A percentile compares a stretch with the other conserved stretches of the same genome.
phyloP scores from a whole-genome alignment of 2,888 invertebrate genomes.

The Zygothrica quintamaculata region DNA sequence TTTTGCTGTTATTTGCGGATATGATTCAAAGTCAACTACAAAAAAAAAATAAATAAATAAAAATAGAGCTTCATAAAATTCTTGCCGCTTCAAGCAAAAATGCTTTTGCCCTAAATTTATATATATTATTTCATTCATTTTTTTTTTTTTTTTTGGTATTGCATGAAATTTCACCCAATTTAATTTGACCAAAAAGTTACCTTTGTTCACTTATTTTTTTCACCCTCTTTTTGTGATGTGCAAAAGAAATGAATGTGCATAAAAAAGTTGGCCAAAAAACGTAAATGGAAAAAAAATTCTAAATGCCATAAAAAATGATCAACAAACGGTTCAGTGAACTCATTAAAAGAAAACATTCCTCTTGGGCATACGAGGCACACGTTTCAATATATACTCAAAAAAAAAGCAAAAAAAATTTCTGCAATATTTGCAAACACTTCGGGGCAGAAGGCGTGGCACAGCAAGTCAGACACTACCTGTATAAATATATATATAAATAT shows the following conservation, averaged over 20 bases:
- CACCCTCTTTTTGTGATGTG: neutral
- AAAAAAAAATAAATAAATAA: conserved; percentile 9
- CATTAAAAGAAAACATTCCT: conserved; percentile 41
- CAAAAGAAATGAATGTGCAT: conserved; percentile 12
- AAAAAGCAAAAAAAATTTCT: too few species aligned
- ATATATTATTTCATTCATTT: neutral
- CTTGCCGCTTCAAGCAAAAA: conserved; percentile 36
- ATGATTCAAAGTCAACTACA: conserved; percentile 15
- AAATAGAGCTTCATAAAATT: conserved; percentile 26
- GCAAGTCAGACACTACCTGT: neutral
- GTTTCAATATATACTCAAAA: neutral
- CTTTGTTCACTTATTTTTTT: neutral
- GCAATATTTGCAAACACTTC: conserved; percentile 18
- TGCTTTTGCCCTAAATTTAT: conserved; percentile 29
- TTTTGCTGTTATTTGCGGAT: conserved; percentile 1
- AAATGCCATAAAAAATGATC: conserved; percentile 21
- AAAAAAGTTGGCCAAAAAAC: conserved; percentile 1
- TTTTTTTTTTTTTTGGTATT: neutral
- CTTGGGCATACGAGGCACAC: neutral
- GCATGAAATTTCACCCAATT: conserved; percentile 25
- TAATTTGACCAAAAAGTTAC: conserved; percentile 8
- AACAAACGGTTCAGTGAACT: conserved; percentile 61
- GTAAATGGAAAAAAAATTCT: conserved; percentile 10
- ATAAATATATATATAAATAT: conserved; percentile 6
- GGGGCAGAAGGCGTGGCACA: conserved; percentile 1